Percentiles rank a stretch among this genome's conserved stretches.
Evolutionary conservation across 2,888 invertebrate species (phyloP).

Genomic region (Cryptocephalus primarius): DNA sequence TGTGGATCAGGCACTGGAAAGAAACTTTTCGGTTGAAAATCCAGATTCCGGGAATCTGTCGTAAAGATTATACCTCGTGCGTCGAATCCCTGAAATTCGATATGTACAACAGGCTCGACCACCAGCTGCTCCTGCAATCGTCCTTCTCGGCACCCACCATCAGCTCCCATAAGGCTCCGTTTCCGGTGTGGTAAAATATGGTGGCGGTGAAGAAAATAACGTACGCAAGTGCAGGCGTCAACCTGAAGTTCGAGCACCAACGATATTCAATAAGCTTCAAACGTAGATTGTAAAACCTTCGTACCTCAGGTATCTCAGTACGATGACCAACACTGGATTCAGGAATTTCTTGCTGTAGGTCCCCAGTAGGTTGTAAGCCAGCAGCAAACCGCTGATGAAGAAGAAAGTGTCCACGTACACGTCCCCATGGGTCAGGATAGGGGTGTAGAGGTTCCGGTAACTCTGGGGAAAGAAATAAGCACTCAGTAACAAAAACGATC

Average conservation of each 20-base stretch:
- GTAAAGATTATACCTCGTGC: conserved; percentile 37
- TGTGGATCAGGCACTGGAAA: conserved; percentile 51
- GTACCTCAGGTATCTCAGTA: conserved; percentile 52
- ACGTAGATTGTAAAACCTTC: too few relatives aligned
- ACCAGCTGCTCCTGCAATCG: conserved; percentile 49
- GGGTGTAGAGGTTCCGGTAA: conserved; percentile 28
- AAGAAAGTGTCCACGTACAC: conserved; percentile 56
- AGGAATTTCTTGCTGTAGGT: conserved; percentile 33
- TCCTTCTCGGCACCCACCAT: conserved; percentile 39
- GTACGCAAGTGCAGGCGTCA: conserved; percentile 43
- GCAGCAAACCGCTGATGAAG: conserved; percentile 48
- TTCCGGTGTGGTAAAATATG: conserved; percentile 43
- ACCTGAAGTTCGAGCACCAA: conserved; percentile 9
- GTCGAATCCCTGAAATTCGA: conserved; percentile 47
- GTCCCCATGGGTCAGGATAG: conserved; percentile 47
- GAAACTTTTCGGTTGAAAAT: neutral
- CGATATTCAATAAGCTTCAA: too few relatives aligned
- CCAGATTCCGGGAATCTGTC: conserved; percentile 20
- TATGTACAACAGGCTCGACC: conserved; percentile 49
- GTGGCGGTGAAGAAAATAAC: conserved; percentile 46
- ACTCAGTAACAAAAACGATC: too few relatives aligned
- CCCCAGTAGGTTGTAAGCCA: conserved; percentile 37
- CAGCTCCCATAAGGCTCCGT: conserved; percentile 49
- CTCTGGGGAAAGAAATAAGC: conserved; percentile 25
- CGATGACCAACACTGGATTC: conserved; percentile 41